These are phyloP conservation scores for Drosophila ironensis DNA, from an alignment of 1,140 invertebrate species.

Conservation along the genomic window DNA sequence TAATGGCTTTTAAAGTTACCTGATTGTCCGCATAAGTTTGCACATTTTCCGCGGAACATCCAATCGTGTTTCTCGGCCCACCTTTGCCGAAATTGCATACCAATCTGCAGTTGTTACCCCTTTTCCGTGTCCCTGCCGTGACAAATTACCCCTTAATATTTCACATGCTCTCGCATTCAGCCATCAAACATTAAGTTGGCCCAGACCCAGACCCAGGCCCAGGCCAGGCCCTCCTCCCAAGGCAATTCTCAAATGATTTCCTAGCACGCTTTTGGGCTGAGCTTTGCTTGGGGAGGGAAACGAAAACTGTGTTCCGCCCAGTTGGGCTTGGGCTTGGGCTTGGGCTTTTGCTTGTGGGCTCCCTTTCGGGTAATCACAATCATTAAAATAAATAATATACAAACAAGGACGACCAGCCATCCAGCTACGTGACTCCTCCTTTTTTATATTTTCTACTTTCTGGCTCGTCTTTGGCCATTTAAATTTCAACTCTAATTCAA, in stretches of 20 bases:
- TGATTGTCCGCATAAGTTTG: background rate
- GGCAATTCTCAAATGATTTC: slow-evolving; percentile 51
- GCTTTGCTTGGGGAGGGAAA: slow-evolving; percentile 17
- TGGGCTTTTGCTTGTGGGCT: slow-evolving; percentile 31
- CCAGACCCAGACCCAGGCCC: too few relatives aligned
- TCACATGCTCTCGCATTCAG: slow-evolving; percentile 27
- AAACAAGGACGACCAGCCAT: slow-evolving; percentile 43
- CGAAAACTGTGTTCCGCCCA: slow-evolving; percentile 37
- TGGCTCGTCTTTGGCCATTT: slow-evolving; percentile 43
- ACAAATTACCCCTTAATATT: slow-evolving; percentile 42
- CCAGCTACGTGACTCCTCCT: slow-evolving; percentile 2
- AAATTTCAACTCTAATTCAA: slow-evolving; percentile 77
- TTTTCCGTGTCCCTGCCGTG: slow-evolving; percentile 5
- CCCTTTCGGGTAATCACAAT: slow-evolving; percentile 48
- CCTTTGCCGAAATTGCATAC: slow-evolving; percentile 1
- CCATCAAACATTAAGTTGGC: slow-evolving; percentile 29
- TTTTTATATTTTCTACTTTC: background rate
- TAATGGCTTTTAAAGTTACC: background rate
- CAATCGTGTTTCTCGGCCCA: background rate
- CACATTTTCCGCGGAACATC: background rate
- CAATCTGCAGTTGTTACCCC: slow-evolving; percentile 3
- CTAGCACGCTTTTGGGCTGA: slow-evolving; percentile 47
- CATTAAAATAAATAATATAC: slow-evolving; percentile 68
- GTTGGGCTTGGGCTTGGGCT: slow-evolving; percentile 38
- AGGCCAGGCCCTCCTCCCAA: slow-evolving; percentile 5